A percentile compares a stretch with the other conserved stretches of the same genome.
These are phyloP conservation scores for Drosophila nr. fundita DNA, from an alignment of 2,888 invertebrate species.

Conservation along the genomic window DNA sequence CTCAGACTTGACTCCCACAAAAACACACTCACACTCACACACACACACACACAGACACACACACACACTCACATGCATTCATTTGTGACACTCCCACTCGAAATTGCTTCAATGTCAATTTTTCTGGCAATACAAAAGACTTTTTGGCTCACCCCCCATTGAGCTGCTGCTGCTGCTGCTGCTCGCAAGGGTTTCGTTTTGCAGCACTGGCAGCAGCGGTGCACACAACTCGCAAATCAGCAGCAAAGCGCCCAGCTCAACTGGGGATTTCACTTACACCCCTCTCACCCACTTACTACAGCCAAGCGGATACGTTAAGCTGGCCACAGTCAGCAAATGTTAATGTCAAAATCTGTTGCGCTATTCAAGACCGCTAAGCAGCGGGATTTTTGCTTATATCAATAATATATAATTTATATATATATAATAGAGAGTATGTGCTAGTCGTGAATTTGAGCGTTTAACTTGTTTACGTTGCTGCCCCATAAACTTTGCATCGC, in stretches of 20 bases:
- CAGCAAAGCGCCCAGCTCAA: conserved; percentile 15
- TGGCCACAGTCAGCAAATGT: conserved; percentile 22
- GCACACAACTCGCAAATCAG: conserved; percentile 32
- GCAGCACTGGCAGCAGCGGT: conserved; percentile 29
- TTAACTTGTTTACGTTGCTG: too few species aligned
- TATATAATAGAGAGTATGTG: background rate
- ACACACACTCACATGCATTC: background rate
- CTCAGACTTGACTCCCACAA: conserved; percentile 33
- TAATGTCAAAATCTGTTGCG: background rate
- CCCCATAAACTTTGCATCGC: background rate
- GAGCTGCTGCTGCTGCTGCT: conserved; percentile 12
- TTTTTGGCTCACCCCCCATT: conserved; percentile 21
- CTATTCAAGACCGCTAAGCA: conserved; percentile 1
- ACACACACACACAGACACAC: background rate
- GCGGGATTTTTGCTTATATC: background rate
- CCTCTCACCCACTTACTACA: background rate
- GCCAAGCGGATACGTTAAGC: conserved; percentile 1
- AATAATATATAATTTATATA: background rate
- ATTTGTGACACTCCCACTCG: conserved; percentile 42
- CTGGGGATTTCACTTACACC: conserved; percentile 1
- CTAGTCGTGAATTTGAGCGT: background rate
- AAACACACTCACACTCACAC: background rate
- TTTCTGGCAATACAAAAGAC: conserved; percentile 53
- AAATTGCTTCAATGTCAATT: conserved; percentile 70
- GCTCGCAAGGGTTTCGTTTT: conserved; percentile 25